Conservation (phyloP, 2,888 invertebrate genomes). For the Tetragonisca angustula region DNA sequence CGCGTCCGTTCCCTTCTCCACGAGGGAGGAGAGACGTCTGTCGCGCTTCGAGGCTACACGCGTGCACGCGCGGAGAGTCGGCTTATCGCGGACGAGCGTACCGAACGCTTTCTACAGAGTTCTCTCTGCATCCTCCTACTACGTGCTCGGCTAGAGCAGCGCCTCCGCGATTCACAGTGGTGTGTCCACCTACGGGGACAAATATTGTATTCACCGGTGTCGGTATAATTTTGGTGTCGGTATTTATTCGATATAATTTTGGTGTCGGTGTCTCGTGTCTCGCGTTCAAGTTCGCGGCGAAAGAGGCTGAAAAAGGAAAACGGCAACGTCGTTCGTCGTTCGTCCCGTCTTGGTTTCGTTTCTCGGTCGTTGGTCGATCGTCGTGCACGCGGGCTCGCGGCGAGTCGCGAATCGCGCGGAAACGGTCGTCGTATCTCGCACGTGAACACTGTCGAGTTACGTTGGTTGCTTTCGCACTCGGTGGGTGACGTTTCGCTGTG, state of each 20-base stretch:
- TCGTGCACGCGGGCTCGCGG: constrained; percentile 6
- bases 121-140: constrained; percentile 55
- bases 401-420: background rate
- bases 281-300: background rate
- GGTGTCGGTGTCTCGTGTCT: constrained; percentile 5
- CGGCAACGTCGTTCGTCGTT: too few relatives aligned
- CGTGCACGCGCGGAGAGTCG: constrained; percentile 68
- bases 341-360: background rate
- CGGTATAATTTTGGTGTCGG: background rate
- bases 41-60: constrained; percentile 66
- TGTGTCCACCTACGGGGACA: constrained; percentile 25
- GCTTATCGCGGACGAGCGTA: constrained; percentile 67
- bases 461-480: constrained; percentile 22
- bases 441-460: constrained; percentile 31
- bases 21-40: constrained; percentile 67
- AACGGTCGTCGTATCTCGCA: constrained; percentile 18
- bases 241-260: background rate
- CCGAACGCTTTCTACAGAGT: constrained; percentile 57
- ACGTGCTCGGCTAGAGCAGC: constrained; percentile 30
- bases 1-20: constrained; percentile 67
- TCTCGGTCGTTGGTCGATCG: background rate
- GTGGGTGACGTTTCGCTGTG: constrained; percentile 55
- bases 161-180: background rate
- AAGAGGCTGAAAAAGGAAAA: too few relatives aligned
- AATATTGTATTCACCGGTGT: background rate